Base-by-base conservation (phyloP, 2,888 invertebrate species). In the Tetranychus piercei region DNA sequence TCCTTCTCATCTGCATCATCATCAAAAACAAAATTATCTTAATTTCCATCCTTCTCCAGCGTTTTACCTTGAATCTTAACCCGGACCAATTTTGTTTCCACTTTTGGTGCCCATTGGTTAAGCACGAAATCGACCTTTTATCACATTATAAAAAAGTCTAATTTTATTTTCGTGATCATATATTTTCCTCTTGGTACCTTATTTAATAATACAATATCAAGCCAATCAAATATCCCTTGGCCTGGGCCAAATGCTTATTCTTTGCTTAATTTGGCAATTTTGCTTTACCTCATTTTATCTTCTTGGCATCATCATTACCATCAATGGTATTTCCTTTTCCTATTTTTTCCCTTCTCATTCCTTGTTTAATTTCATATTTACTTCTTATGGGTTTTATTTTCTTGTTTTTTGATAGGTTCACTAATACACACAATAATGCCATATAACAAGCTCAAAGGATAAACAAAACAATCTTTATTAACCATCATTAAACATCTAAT, bases 301-400 rank as follows among this genome's bases (percentile, higher is more conserved):
- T 9, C 6, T 45, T 15, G 15, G 9, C 7, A 55, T 55, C 6
- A 15, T 55, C 55, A 55, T 55, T 15, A 55, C 7, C 55, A 55
- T 55, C 55, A 55, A 55, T 55, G 55, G 55, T 55, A 55, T 55
- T 55, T 55, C 55, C 55, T 55, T 55, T 55, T 55, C 55, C 55
- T 55, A 9, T 55, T 55, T 55, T 34, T 34, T 34, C 4, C 9
- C 55, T 55, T 55, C 2, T 55, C 55, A 55, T 15, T 15, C 55
- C 15, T 15, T 15, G 15, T 6, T 55, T 55, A 55, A 9, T 15
- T 55, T 55, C 11, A 55, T 34, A 5, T n/a, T n/a, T n/a, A 34
- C 34, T 34, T 34, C 34, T 34, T 34, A 34, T 34, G 34, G 34
- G 34, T 34, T 34, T 34, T 34, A 34, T 34, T 34, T 34, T 34